Base-by-base conservation (phyloP, 2,888 invertebrate genomes). In the Odontothrips loti region DNA sequence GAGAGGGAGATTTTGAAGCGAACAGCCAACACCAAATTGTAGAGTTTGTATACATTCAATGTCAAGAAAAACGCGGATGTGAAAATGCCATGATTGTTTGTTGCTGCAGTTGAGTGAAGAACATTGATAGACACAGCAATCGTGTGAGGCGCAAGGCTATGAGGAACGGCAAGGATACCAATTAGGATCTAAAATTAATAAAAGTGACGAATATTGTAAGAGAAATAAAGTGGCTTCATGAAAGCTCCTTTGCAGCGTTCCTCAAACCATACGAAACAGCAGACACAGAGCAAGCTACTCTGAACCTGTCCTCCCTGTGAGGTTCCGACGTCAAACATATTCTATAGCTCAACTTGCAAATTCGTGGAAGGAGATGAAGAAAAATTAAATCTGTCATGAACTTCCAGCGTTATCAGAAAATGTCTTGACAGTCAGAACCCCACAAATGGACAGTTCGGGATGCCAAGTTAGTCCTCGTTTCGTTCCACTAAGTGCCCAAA, bases 101-200 rank as follows among this genome's bases (percentile, higher is more conserved):
- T 85, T 85, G 84, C 84, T 86, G 86, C 86, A 84, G 87, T 87
- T 87, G 87, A 87, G 87, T 87, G 87, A 87, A 87, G 87, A 87
- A 87, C 87, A 87, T 87, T 87, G 87, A 87, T 87, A 87, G 87
- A 87, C 87, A 87, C 87, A 87, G 87, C 68, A 75, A n/a, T 23
- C 68, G 68, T 75, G 68, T 75, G 80, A 82, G 83, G 83, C 81
- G 83, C 82, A 82, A 82, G 82, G 82, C 82, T 82, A 47, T 29
- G 82, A 58, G 47, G 80, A 29, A 79, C 79, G 58, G 15, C 79
- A 43, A 43, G 3, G 6, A 6, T 43, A 43, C 34, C 2, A 43
- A 4, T 43, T 43, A 43, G 6, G 6, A 43, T 43, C 34, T 43
- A 4, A n/a, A 29, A 15, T 34, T 80, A 79, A 43, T 48, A 81